Conservation (phyloP, 2,888 invertebrate species). For the Notodonta ziczac region DNA sequence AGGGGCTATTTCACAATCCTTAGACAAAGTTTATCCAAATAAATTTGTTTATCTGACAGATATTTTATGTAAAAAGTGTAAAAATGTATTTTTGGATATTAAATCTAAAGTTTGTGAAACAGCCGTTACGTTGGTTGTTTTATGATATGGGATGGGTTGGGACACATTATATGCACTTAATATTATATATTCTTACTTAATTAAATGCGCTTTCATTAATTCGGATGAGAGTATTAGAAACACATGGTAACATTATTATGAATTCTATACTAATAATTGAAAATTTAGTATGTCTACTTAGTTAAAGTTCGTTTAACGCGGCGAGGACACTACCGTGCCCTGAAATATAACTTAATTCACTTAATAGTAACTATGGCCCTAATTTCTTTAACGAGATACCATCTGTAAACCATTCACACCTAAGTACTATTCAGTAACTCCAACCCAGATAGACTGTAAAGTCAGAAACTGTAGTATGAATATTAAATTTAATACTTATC, state of each 20-base stretch:
- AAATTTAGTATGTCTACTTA: not conserved
- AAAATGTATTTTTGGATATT: not conserved
- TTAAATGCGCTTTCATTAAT: not conserved
- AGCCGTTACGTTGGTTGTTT: too few species aligned
- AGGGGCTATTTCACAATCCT: too few species aligned
- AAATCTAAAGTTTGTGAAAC: too few species aligned
- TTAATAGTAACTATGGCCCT: not conserved
- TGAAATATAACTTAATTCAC: not conserved
- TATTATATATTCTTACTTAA: not conserved
- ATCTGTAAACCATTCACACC: not conserved
- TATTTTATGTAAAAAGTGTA: not conserved
- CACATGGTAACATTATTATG: not conserved
- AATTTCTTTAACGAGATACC: not conserved
- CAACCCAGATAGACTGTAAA: not conserved
- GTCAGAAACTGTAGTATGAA: not conserved
- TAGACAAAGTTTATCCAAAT: too few species aligned
- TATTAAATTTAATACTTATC: too few species aligned
- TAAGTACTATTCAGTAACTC: not conserved
- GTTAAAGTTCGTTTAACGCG: not conserved
- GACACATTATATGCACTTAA: not conserved
- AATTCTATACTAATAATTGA: slow-evolving; percentile 3
- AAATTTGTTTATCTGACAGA: too few species aligned
- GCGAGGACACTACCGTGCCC: not conserved
- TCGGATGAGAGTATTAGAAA: not conserved
- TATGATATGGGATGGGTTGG: too few species aligned